A percentile compares a stretch with the other conserved stretches of the same genome.
Evolutionary conservation across 2,888 invertebrate species (phyloP).

Genomic region (Exocentrus adspersus): DNA sequence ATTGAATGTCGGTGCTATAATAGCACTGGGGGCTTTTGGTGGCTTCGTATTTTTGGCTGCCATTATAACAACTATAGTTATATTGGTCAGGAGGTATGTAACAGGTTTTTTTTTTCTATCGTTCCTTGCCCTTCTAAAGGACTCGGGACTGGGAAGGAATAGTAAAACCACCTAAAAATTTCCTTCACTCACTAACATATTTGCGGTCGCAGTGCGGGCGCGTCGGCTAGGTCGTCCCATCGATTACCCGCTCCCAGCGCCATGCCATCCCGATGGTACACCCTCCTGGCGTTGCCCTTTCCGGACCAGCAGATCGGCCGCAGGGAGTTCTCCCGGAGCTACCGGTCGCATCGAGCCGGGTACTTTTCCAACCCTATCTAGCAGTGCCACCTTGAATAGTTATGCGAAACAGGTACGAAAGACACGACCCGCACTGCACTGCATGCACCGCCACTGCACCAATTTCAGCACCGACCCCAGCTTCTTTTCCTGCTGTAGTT

Average conservation of each 20-base stretch:
- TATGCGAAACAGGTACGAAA: slow-evolving; percentile 20
- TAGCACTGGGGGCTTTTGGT: slow-evolving; percentile 90
- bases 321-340: slow-evolving; percentile 82
- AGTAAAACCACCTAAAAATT: too few species aligned
- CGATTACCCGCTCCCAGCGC: slow-evolving; percentile 66
- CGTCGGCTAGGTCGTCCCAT: slow-evolving; percentile 64
- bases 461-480: slow-evolving; percentile 14
- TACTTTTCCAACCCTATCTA: slow-evolving; percentile 88
- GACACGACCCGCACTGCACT: slow-evolving; percentile 51
- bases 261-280: slow-evolving; percentile 88
- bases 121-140: too few species aligned
- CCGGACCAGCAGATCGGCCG: slow-evolving; percentile 92
- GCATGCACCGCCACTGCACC: slow-evolving; percentile 43
- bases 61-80: slow-evolving; percentile 88
- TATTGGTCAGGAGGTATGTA: slow-evolving; percentile 85
- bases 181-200: slow-evolving; percentile 1
- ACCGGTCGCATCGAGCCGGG: slow-evolving; percentile 81
- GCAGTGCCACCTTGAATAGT: slow-evolving; percentile 55
- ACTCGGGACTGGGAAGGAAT: too few species aligned
- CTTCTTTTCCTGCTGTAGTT: too few species aligned
- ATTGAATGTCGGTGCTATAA: slow-evolving; percentile 86
- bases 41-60: slow-evolving; percentile 90
- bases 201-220: slow-evolving; percentile 59
- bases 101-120: slow-evolving; percentile 9
- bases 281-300: slow-evolving; percentile 89